Base-by-base conservation (phyloP, 1,140 invertebrate species). In the Achatina immaculata region DNA sequence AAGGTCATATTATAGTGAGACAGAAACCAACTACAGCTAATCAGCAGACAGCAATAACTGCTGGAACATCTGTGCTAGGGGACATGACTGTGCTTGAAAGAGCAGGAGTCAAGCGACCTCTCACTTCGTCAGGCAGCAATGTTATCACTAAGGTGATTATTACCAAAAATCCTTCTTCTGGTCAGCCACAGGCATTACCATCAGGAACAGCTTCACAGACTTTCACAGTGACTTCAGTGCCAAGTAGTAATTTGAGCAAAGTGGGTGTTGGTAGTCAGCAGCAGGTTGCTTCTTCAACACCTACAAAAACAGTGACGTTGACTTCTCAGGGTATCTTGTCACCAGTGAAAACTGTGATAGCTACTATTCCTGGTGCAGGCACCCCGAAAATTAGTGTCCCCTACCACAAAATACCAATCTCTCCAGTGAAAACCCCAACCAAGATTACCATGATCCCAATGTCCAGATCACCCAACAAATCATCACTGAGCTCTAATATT, bases 251-350 rank as follows among this genome's bases (percentile, higher is more conserved):
- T 16, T 43, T 51, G 0, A 51, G 51, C 11, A 65, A 48, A 21
- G 82, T 69, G 19, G 77, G 42, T 71, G 55, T 62, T 69, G 36
- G 43, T 24, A 73, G 66, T 31, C 62, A 80, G 40, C 58, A n/a
- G 4, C 31, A 38, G n/a, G 72, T 69, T 58, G 58, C 69, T 66
- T 42, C 82, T 66, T 73, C 83, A 65, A 86, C 88, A 83, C 93
- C 94, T 19, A 93, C 93, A 55, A 95, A 95, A 92, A 90, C 94
- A 21, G 94, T 95, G 66, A 95, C 94, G 16, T 90, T 95, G 68
- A 93, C 93, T 79, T 94, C 95, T 88, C 87, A 88, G 72, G 88
- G 88, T 36, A 86, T 89, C 34, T 71, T 89, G 36, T 89, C 90
- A 14, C 87, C 88, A 19, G 83, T 86, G 45, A 85, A 88, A 71